phyloP scores from a whole-genome alignment of 2,888 invertebrate species.

The Megalurothrips usitatus region DNA sequence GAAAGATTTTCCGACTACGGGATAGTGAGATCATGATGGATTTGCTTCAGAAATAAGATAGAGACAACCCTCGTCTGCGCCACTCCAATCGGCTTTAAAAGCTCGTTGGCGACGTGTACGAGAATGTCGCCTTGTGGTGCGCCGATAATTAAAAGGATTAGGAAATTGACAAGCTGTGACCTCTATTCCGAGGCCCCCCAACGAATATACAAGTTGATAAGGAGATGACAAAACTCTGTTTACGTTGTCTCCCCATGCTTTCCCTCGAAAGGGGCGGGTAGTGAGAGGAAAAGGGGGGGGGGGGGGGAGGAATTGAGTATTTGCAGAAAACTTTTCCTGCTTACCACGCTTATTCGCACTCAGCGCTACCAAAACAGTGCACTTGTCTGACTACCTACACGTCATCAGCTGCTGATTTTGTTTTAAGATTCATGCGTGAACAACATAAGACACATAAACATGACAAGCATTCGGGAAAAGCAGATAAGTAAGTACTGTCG shows the following conservation, averaged over 20 bases:
- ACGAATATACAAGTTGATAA: not conserved
- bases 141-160: not conserved
- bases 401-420: not conserved
- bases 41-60: not conserved
- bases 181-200: not conserved
- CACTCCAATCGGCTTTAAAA: too few relatives aligned
- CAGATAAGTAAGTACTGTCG: conserved; percentile 59
- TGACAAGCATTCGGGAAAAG: conserved; percentile 65
- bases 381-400: not conserved
- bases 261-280: too few relatives aligned
- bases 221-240: not conserved
- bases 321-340: too few relatives aligned
- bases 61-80: not conserved
- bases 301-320: too few relatives aligned
- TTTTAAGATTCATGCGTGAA: not conserved
- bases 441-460: conserved; percentile 42
- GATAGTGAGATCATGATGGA: not conserved
- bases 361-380: too few relatives aligned
- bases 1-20: not conserved
- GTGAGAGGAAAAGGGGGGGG: too few relatives aligned
- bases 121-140: not conserved
- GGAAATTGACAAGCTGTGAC: conserved; percentile 3
- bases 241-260: not conserved
- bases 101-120: not conserved
- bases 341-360: too few relatives aligned